Percentiles rank a stretch among this genome's conserved stretches.
These are phyloP conservation scores for Torymus texanus DNA, from an alignment of 2,888 invertebrate genomes.

Conservation along the genomic window DNA sequence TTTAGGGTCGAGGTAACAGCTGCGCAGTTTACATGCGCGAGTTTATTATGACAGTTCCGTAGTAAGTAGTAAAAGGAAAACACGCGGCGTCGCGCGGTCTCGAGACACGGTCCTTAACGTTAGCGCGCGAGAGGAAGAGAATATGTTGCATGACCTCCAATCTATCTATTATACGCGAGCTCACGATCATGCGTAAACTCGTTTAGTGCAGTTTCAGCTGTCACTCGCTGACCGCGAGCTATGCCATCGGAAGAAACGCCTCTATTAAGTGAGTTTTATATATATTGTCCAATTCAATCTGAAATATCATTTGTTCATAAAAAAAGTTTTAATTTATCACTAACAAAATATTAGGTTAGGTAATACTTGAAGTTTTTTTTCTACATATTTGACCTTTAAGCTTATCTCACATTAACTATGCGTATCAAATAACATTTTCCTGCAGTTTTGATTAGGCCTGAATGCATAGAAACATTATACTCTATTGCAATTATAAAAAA, in stretches of 20 bases:
- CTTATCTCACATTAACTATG: too few relatives aligned
- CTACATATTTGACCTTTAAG: too few relatives aligned
- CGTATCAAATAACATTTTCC: too few relatives aligned
- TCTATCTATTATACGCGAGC: neutral
- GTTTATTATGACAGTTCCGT: constrained; percentile 5
- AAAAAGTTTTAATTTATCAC: too few relatives aligned
- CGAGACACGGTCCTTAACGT: neutral
- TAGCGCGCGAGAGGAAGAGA: neutral
- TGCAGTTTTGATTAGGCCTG: too few relatives aligned
- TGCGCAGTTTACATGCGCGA: constrained; percentile 1
- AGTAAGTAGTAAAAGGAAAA: neutral
- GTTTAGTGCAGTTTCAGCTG: constrained; percentile 21
- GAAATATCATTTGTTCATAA: too few relatives aligned
- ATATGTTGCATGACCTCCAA: constrained; percentile 14
- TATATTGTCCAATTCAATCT: neutral
- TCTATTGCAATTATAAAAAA: too few relatives aligned
- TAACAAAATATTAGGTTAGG: too few relatives aligned
- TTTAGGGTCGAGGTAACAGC: neutral
- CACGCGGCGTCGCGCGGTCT: neutral
- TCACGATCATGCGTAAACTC: constrained; percentile 13
- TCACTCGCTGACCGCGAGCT: neutral
- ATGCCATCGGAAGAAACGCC: constrained; percentile 41
- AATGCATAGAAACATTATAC: too few relatives aligned
- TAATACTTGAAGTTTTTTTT: too few relatives aligned
- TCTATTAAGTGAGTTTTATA: constrained; percentile 29